Base-by-base conservation (phyloP, 23 tunicate genomes). In the Halocynthia aurantium region DNA sequence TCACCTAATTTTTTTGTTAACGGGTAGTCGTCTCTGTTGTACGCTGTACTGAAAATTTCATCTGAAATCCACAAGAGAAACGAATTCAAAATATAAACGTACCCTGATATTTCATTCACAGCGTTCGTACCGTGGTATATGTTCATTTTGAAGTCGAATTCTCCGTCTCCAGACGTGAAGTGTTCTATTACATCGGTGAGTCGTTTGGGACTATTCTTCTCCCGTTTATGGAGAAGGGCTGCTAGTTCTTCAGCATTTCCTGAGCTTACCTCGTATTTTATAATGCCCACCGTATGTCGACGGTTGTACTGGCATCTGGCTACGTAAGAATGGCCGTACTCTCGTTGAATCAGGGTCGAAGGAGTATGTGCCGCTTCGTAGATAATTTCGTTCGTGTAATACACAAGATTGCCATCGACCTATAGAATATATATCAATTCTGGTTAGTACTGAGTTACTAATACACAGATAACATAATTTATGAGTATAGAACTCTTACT, bases 151-250 rank as follows among this genome's bases (percentile, higher is more conserved):
- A 75, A 80, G 0, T 80, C 90, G 52, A 85, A 85, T 57, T 78
- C 90, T 20, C 90, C 90, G 22, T 85, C 84, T 17, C 90, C 90
- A 52, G 84, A 80, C 8, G 84, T 52, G 56, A 15, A 81, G 57
- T 81, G 78, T 55, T 76, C n/a, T 22, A 72, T 56, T 11, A 51
- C 56, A 13, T 13, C 70, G 5, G 55, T 74, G 0, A 53, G 72
- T 55, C 80, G 6, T 6, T 53, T 54, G 6, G 11, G 55, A 12
- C 76, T 53, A 12, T 61, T 13, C 50, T 69, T 44, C 0, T 53
- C 68, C 22, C 72, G 67, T 6, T 72, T 61, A 52, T 80, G 81
- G 10, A 49, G 64, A 10, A 84, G 52, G 22, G 74, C 83, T 0
- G 90, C 90, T 15, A 85, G 69, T 56, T 85, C 90, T 12, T n/a